Conservation (phyloP, 1,140 invertebrate species). For the Cherax quadricarinatus region DNA sequence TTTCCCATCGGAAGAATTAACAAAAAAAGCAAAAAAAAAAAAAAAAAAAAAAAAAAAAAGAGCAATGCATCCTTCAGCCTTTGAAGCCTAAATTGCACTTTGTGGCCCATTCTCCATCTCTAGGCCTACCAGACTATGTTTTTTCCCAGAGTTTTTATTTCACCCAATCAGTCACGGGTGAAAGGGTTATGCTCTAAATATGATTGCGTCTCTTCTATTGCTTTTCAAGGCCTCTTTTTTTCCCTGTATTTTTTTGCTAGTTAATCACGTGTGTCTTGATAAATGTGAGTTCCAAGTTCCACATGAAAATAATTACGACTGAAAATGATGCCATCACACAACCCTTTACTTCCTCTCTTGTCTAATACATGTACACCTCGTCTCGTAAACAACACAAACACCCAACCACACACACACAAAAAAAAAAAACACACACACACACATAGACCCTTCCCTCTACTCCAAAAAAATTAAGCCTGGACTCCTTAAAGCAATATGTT, state of each 20-base stretch:
- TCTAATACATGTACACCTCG: too few relatives aligned
- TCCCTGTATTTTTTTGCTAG: too few relatives aligned
- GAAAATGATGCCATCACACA: not conserved
- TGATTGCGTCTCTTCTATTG: not conserved
- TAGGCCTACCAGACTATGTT: not conserved
- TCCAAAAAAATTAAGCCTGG: not conserved
- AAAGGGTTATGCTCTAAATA: not conserved
- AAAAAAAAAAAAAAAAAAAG: not conserved
- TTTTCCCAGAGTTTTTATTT: not conserved
- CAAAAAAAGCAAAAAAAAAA: not conserved
- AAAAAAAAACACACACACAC: too few relatives aligned
- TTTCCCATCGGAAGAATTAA: not conserved
- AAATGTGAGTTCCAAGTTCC: too few relatives aligned
- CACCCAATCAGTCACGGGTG: not conserved
- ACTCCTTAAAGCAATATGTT: not conserved
- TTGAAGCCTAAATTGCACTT: slow-evolving; percentile 4
- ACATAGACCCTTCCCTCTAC: not conserved
- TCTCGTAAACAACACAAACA: too few relatives aligned
- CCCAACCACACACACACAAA: not conserved
- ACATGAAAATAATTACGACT: too few relatives aligned
- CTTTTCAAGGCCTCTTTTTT: too few relatives aligned
- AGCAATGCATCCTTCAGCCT: slow-evolving; percentile 8
- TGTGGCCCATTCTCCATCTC: not conserved
- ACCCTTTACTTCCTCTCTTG: not conserved
- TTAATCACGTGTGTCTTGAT: too few relatives aligned